Percentiles rank a stretch among this genome's conserved stretches.
These are phyloP conservation scores for Anguilla obscura DNA, from an alignment of 2,797 vertebrate species.

Conservation along the genomic window DNA sequence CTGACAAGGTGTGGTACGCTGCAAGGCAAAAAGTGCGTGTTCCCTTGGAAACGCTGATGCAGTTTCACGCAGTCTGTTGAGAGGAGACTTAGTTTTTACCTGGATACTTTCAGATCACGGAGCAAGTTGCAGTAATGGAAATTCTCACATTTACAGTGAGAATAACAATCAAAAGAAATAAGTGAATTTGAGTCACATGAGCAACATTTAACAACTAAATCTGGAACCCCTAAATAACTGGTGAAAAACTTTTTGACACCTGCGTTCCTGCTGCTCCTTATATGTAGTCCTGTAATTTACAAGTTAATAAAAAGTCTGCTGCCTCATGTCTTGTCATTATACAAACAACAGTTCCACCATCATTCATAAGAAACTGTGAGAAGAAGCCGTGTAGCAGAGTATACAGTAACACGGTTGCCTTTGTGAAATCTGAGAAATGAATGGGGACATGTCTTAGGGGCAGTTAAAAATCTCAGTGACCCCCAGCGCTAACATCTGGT, in stretches of 20 bases:
- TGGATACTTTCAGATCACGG: neutral
- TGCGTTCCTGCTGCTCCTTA: neutral
- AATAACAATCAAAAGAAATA: neutral
- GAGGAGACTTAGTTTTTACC: neutral
- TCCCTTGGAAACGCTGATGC: neutral
- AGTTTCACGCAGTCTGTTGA: neutral
- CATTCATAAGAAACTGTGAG: neutral
- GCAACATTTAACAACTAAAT: neutral
- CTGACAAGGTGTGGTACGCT: neutral
- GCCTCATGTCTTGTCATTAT: neutral
- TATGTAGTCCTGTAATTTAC: neutral
- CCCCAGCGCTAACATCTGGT: neutral
- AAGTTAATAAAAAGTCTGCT: neutral
- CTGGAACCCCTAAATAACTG: neutral
- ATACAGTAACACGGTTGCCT: neutral
- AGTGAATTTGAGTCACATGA: neutral
- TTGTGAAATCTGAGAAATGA: neutral
- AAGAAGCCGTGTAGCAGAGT: neutral
- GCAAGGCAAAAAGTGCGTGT: neutral
- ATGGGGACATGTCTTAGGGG: neutral
- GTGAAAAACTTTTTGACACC: neutral
- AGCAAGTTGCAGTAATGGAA: neutral
- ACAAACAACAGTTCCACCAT: neutral
- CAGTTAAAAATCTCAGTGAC: slow-evolving; percentile 10
- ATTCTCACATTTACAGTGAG: neutral